Evolutionary conservation across 1,140 invertebrate genomes (phyloP), one percentile per base, ranked within the genome.

Genomic region (Drosophila yakuba): DNA sequence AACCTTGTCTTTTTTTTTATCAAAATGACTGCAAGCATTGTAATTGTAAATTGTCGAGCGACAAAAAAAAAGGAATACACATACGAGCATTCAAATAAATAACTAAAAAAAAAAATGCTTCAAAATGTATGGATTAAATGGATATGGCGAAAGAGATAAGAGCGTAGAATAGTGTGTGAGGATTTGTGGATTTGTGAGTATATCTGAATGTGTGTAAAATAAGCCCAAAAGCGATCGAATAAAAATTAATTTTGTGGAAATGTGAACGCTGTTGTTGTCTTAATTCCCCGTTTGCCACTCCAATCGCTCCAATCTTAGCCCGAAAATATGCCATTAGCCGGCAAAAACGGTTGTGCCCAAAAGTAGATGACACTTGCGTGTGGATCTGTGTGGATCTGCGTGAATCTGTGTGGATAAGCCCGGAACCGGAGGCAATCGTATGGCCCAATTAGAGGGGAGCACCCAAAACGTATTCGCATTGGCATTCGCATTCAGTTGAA

Each of bases 31-130:
- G 67, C 41, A 48, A 51, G 43, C 51, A 71, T 69, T 50, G 66
- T 71, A 71, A 58, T 71, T 71, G 64, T 72, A 72, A 71, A 71
- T 71, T 71, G 64, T 71, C 68, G 36, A 71, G 68, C 44, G 68
- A 71, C 68, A 71, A 71, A 71, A 67, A 67, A 71, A 71, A 32
- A 7, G 10, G 51, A 39, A 57, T 36, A 57, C 67, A 71, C 43
- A 71, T 38, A 71, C 43, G 44, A 71, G 45, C 68, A 71, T 58
- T 7, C 32, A 71, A 58, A 41, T 43, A 71, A 71, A 57, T 57
- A 69, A 36, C 41, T 39, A 8, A 58, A 36, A 51, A 36, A 51
- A 17, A 20, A 35, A 60, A 51, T 23, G 11, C 32, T 14, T 17
- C 14, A 7, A 25, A 44, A 17, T 50, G 41, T 12, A 17, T 69